phyloP scores from a whole-genome alignment of 2,888 invertebrate genomes.

The Arge pagana region DNA sequence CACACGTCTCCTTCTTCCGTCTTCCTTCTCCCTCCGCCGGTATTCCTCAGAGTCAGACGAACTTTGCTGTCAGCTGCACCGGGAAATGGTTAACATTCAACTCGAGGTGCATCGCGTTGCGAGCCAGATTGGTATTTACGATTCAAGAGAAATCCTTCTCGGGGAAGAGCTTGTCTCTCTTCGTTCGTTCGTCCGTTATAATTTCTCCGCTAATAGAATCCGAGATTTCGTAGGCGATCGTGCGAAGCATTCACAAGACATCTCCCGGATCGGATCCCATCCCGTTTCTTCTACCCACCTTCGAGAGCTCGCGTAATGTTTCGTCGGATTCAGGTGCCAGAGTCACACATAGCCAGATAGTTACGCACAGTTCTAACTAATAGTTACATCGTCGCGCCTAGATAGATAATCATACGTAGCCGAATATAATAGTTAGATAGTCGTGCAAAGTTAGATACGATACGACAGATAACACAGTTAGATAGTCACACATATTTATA shows the following conservation, averaged over 20 bases:
- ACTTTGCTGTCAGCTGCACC: slow-evolving; percentile 35
- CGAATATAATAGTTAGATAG: too few relatives aligned
- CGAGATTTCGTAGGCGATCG: slow-evolving; percentile 54
- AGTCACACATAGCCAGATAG: too few relatives aligned
- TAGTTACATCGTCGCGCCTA: too few relatives aligned
- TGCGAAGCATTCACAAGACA: slow-evolving; percentile 48
- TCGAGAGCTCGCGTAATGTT: not conserved
- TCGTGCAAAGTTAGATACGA: too few relatives aligned
- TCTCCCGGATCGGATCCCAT: slow-evolving; percentile 2
- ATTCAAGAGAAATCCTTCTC: slow-evolving; percentile 49
- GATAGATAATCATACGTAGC: too few relatives aligned
- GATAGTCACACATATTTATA: too few relatives aligned
- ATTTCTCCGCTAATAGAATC: slow-evolving; percentile 58
- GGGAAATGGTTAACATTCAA: slow-evolving; percentile 49
- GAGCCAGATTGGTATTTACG: slow-evolving; percentile 46
- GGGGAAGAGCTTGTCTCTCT: slow-evolving; percentile 33
- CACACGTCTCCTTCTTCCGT: not conserved
- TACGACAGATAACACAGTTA: too few relatives aligned
- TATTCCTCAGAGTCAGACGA: slow-evolving; percentile 7
- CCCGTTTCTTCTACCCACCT: slow-evolving; percentile 1
- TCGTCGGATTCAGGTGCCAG: slow-evolving; percentile 1
- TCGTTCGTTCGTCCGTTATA: slow-evolving; percentile 55
- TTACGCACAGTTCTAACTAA: too few relatives aligned
- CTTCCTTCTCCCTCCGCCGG: not conserved
- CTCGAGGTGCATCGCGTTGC: slow-evolving; percentile 31